Conservation (phyloP, 2,113 vertebrate genomes). For the Menidia beryllina region DNA sequence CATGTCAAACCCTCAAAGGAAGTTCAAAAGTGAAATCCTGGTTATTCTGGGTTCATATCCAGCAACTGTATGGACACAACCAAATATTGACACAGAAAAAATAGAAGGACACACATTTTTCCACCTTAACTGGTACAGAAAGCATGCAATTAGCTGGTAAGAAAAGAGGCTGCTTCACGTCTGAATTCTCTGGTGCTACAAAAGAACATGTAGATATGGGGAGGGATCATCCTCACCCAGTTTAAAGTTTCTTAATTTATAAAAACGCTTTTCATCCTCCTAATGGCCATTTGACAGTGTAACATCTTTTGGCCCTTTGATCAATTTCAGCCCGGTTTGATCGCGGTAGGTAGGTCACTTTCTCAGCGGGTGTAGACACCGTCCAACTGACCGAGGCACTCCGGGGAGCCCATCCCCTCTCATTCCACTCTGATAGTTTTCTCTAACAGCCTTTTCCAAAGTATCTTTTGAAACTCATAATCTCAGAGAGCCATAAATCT, state of each 20-base stretch:
- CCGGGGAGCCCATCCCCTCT: constrained; percentile 1
- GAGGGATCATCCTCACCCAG: not conserved
- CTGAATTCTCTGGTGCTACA: not conserved
- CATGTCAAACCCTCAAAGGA: no score
- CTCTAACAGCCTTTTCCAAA: not conserved
- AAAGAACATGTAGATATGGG: not conserved
- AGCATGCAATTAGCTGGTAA: no score
- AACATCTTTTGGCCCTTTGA: constrained; percentile 3
- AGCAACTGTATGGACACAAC: no score
- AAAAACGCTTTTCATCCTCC: not conserved
- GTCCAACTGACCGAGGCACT: not conserved
- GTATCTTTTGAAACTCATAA: not conserved
- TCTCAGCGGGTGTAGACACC: not conserved
- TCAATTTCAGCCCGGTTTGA: constrained; percentile 2
- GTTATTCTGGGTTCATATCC: no score
- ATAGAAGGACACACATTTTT: no score
- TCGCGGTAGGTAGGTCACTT: not conserved
- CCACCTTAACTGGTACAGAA: no score
- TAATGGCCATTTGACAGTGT: not conserved
- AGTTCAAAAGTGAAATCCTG: no score
- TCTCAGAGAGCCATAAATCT: constrained; percentile 1
- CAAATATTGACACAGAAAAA: no score
- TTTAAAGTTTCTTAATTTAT: not conserved
- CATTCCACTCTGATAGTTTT: constrained; percentile 12
- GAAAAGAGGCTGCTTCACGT: no score